Conservation (phyloP, 2,797 vertebrate genomes). For the Alauda arvensis region DNA sequence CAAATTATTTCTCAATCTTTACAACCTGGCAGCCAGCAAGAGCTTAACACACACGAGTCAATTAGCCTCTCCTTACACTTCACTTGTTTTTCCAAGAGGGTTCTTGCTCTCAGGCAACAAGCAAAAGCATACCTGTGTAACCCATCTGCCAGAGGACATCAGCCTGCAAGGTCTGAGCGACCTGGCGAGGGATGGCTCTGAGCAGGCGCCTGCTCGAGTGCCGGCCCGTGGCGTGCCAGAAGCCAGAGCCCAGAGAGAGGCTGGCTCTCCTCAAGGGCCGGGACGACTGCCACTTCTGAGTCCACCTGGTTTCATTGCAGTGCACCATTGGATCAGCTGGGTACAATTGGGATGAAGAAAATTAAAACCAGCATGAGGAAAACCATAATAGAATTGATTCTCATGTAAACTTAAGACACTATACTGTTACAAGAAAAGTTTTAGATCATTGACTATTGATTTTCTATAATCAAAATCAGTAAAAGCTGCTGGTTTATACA, state of each 20-base stretch:
- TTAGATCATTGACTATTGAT: accelerated
- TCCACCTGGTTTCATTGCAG: constrained; percentile 89
- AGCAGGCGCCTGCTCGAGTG: constrained; percentile 93
- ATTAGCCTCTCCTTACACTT: not conserved
- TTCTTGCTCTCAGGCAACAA: not conserved
- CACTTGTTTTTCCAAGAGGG: not conserved
- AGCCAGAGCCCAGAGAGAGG: constrained; percentile 90
- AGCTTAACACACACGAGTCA: not conserved
- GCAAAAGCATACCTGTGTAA: constrained; percentile 81
- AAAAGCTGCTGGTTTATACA: not conserved
- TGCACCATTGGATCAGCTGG: constrained; percentile 73
- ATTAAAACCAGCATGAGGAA: not conserved
- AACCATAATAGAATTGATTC: not conserved
- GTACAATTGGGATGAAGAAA: not conserved
- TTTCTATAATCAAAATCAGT: not conserved
- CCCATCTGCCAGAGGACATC: constrained; percentile 98
- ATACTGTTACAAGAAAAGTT: not conserved
- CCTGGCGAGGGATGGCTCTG: constrained; percentile 93
- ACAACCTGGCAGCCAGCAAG: not conserved
- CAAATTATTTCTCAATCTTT: not conserved
- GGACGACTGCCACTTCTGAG: constrained; percentile 93
- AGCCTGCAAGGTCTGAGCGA: constrained; percentile 95
- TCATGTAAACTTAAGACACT: not conserved
- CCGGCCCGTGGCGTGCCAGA: constrained; percentile 96
- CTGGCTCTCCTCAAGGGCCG: constrained; percentile 90